Evolutionary conservation across 1,140 invertebrate species (phyloP), one percentile per base, ranked within the genome.

Genomic region (Habropoda laboriosa): DNA sequence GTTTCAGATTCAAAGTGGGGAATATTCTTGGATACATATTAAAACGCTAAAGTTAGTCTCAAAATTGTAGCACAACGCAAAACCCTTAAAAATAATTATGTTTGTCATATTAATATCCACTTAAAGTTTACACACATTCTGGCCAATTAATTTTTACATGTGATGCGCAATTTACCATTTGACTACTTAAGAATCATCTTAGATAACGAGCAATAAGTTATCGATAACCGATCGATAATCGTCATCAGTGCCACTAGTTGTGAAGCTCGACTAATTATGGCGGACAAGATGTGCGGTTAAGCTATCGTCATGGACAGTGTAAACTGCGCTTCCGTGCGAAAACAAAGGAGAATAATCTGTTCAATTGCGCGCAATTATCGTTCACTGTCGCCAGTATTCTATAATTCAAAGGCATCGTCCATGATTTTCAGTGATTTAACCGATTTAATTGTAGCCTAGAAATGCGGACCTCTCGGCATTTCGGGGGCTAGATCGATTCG

Each of bases 381-480:
- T 68, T 35, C 32, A 68, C 35, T 6, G 27, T 6, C 3, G 21
- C 1, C 13, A 2, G 3, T 12, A 42, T 40, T 30, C 21, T 18
- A 53, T 66, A 66, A 67, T 12, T 24, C 5, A 16, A 27, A 45
- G n/a, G 10, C 35, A 53, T 57, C 49, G 30, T 7, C n/a, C 16
- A 30, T n/a, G 32, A 57, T 76, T 67, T 57, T 35, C 73, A 57
- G 3, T 30, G 10, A 76, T 76, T 66, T 18, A 13, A 2, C 21
- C 64, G 63, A 67, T 76, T 67, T 57, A 57, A 67, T 32, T 66
- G 40, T 75, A 55, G 38, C n/a, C 35, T n/a, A 27, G 27, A 32
- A 67, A 57, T 12, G 7, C 57, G 21, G 8, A 24, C 3, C 27
- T 55, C 13, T 5, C 58, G 10, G 13, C 24, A 67, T 67, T 76